A percentile compares a stretch with the other conserved stretches of the same genome.
These are phyloP conservation scores for Rhombomys opimus DNA, from an alignment of 2,113 vertebrate genomes.

Conservation along the genomic window DNA sequence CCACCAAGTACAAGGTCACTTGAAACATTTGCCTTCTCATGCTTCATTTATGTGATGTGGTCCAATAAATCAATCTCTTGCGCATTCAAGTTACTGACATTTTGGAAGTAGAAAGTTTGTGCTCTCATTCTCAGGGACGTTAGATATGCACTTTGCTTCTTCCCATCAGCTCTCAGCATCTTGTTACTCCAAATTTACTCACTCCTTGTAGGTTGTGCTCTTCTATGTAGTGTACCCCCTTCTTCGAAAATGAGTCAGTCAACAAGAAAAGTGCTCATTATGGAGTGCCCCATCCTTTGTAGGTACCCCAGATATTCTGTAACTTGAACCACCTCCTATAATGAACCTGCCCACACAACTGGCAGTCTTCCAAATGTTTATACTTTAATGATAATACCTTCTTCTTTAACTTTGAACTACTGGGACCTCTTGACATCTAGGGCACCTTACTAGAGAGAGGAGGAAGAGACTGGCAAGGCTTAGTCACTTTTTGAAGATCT, in stretches of 20 bases:
- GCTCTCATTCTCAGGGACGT: not conserved
- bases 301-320: not conserved
- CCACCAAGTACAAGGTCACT: not conserved
- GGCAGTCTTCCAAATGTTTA: not conserved
- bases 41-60: not conserved
- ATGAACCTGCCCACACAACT: slow-evolving; percentile 29
- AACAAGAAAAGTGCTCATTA: not conserved
- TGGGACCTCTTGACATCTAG: not conserved
- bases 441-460: fast-evolving
- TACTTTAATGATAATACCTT: not conserved
- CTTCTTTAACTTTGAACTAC: slow-evolving; percentile 16
- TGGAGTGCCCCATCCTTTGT: not conserved
- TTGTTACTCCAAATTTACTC: not conserved
- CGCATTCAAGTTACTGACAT: not conserved
- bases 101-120: not conserved
- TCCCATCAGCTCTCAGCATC: not conserved
- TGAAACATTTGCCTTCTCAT: not conserved
- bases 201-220: not conserved
- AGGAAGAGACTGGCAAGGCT: not conserved
- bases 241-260: slow-evolving; percentile 46
- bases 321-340: not conserved
- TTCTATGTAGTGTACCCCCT: not conserved
- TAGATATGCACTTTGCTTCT: not conserved
- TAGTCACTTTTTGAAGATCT: not conserved
- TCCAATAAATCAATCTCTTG: not conserved